Percentiles rank a stretch among this genome's conserved stretches.
Conservation (phyloP, 2,888 invertebrate genomes). For the Ommatoiulus sabulosus region DNA sequence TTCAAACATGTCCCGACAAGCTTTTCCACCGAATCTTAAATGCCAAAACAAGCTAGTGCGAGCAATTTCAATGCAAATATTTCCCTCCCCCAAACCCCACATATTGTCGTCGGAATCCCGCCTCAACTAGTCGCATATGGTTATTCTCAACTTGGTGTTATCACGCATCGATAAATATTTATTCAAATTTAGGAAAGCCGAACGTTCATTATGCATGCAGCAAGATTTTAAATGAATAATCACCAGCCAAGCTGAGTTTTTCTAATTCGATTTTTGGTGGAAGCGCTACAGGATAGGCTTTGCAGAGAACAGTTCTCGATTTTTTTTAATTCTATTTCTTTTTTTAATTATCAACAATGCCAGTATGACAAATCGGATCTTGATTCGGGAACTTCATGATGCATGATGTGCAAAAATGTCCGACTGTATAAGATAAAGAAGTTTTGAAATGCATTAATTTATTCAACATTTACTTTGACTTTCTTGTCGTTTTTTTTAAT, state of each 20-base stretch:
- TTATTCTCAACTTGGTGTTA: constrained; percentile 14
- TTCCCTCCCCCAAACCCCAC: not conserved
- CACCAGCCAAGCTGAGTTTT: not conserved
- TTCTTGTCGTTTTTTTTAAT: too few species aligned
- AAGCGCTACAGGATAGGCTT: too few species aligned
- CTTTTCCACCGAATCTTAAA: not conserved
- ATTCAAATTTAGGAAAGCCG: constrained; percentile 16
- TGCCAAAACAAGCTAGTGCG: constrained; percentile 14
- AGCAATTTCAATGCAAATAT: constrained; percentile 26
- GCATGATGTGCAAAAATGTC: too few species aligned
- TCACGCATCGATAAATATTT: constrained; percentile 40
- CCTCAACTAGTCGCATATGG: constrained; percentile 2
- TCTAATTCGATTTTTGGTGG: not conserved
- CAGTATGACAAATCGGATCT: too few species aligned
- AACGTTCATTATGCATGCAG: constrained; percentile 23
- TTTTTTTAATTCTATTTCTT: too few species aligned
- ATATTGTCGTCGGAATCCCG: not conserved
- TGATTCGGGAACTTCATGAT: too few species aligned
- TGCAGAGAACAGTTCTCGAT: too few species aligned
- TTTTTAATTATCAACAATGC: too few species aligned
- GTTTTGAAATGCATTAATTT: too few species aligned
- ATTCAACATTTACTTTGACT: too few species aligned
- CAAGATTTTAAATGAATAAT: not conserved
- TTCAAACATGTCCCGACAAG: constrained; percentile 12
- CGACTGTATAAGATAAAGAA: too few species aligned